A percentile compares a stretch with the other conserved stretches of the same genome.
phyloP scores from a whole-genome alignment of 2,113 vertebrate genomes.

The Petaurus breviceps region DNA sequence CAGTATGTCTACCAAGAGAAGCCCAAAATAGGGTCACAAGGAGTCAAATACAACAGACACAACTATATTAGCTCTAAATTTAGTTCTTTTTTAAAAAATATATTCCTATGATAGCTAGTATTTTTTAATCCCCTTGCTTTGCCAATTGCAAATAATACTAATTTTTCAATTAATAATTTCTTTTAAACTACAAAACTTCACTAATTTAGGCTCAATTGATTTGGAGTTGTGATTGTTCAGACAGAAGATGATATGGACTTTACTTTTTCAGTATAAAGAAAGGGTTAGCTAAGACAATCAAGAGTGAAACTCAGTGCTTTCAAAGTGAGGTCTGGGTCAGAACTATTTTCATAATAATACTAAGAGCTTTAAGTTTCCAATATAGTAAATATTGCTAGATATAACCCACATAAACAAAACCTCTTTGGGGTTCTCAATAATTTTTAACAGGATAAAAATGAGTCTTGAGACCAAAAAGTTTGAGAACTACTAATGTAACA shows the following conservation, averaged over 20 bases:
- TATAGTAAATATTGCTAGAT: no score
- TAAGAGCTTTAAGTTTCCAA: no score
- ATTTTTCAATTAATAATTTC: not conserved
- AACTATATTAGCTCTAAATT: not conserved
- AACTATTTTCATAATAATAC: no score
- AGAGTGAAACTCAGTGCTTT: no score
- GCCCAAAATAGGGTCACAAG: not conserved
- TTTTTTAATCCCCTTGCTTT: not conserved
- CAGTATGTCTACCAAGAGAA: not conserved
- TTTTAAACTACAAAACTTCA: conserved; percentile 5
- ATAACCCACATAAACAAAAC: no score
- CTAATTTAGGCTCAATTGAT: not conserved
- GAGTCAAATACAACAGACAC: not conserved
- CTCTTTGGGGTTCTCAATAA: no score
- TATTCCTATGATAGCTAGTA: not conserved
- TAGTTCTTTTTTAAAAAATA: not conserved
- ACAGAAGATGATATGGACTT: not conserved
- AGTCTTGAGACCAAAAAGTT: no score
- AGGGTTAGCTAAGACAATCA: no score
- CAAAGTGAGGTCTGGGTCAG: no score
- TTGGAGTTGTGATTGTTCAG: not conserved
- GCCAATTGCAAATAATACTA: not conserved
- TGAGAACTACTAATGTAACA: not conserved
- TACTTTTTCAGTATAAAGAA: not conserved
- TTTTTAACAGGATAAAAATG: no score